A percentile compares a stretch with the other conserved stretches of the same genome.
Evolutionary conservation across 23 tunicate genomes (phyloP).

Genomic region (Ascidia mentula): DNA sequence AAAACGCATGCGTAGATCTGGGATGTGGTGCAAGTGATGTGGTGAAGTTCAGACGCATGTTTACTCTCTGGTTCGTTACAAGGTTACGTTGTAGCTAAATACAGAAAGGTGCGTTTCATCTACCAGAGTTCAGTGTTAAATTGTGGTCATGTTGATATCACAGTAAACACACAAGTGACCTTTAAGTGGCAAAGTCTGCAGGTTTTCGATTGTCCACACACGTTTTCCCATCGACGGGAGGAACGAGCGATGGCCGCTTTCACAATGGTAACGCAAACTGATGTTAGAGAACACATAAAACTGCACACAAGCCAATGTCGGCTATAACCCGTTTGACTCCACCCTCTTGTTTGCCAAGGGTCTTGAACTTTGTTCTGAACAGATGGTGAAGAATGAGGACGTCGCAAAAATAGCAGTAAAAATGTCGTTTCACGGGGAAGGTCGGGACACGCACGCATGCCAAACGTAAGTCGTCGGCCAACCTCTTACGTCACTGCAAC

Average conservation of each 20-base stretch:
- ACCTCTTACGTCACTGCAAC: background rate
- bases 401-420: background rate
- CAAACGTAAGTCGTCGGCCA: background rate
- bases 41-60: too few species aligned
- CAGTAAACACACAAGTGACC: too few species aligned
- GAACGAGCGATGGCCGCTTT: background rate
- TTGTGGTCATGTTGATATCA: too few species aligned
- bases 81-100: too few species aligned
- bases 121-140: too few species aligned
- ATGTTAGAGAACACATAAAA: background rate
- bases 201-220: background rate
- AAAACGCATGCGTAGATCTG: too few species aligned
- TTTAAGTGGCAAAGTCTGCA: too few species aligned
- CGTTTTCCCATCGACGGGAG: background rate
- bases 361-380: constrained; percentile 7
- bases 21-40: too few species aligned
- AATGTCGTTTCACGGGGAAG: background rate
- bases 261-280: background rate
- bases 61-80: too few species aligned
- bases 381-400: background rate
- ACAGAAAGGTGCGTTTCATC: too few species aligned
- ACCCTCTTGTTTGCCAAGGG: background rate
- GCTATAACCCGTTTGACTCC: too few species aligned
- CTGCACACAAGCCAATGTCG: background rate
- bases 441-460: background rate